Percentiles rank a stretch among this genome's conserved stretches.
These are phyloP conservation scores for Dicycla oo DNA, from an alignment of 2,888 invertebrate genomes.

Conservation along the genomic window DNA sequence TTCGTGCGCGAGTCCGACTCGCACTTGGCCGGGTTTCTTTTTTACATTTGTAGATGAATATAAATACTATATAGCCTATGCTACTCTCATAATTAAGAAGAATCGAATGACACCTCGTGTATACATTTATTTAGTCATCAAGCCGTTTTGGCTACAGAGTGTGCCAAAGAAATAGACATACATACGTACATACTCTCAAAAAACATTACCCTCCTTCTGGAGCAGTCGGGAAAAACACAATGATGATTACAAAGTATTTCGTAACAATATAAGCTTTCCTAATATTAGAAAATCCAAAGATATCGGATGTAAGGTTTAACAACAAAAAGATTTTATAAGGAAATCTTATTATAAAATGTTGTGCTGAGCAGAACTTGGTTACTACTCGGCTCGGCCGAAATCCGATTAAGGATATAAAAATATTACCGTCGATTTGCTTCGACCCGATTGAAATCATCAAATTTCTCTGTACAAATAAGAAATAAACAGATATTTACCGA, in stretches of 20 bases:
- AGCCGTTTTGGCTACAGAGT: too few species aligned
- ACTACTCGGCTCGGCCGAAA: constrained; percentile 28
- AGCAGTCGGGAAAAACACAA: constrained; percentile 3
- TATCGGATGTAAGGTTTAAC: constrained; percentile 1
- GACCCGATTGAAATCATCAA: constrained; percentile 44
- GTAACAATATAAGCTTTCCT: not conserved
- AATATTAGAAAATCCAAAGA: not conserved
- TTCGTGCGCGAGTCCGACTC: too few species aligned
- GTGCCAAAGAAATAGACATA: too few species aligned
- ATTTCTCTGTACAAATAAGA: constrained; percentile 57
- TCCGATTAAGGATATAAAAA: constrained; percentile 54
- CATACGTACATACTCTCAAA: too few species aligned
- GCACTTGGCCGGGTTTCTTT: too few species aligned
- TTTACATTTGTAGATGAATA: too few species aligned
- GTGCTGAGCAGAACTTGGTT: constrained; percentile 25
- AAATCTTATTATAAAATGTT: constrained; percentile 34
- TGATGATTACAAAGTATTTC: constrained; percentile 5
- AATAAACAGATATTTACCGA: constrained; percentile 60
- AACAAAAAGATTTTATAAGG: constrained; percentile 27
- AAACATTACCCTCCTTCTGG: too few species aligned
- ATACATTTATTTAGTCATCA: too few species aligned
- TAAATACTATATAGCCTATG: too few species aligned
- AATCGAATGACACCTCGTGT: too few species aligned
- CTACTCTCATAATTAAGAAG: too few species aligned
- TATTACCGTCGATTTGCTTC: constrained; percentile 41